These are phyloP conservation scores for Thyatira batis DNA, from an alignment of 2,888 invertebrate genomes.

Conservation along the genomic window DNA sequence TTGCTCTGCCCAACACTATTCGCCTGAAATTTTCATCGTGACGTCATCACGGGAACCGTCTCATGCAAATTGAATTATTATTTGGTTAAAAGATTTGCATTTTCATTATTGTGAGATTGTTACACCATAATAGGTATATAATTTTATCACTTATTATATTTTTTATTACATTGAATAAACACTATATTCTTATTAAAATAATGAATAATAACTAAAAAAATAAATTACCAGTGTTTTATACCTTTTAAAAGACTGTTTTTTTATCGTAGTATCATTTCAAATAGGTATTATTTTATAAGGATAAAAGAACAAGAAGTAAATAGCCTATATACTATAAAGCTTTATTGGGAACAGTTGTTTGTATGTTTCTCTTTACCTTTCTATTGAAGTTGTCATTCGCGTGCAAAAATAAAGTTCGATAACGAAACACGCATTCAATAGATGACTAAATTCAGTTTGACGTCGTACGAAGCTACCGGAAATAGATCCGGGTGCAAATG, in stretches of 20 bases:
- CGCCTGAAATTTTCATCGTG: slow-evolving; percentile 1
- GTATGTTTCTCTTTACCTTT: no score
- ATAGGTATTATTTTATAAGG: no score
- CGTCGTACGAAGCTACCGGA: slow-evolving; percentile 49
- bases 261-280: no score
- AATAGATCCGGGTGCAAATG: slow-evolving; percentile 55
- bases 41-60: slow-evolving; percentile 11
- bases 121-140: slow-evolving; percentile 11
- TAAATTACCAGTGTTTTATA: no score
- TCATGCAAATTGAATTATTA: slow-evolving; percentile 46
- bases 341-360: background rate
- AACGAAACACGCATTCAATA: slow-evolving; percentile 9
- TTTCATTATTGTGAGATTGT: slow-evolving; percentile 48
- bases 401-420: background rate
- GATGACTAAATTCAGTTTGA: slow-evolving; percentile 44
- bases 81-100: slow-evolving; percentile 54
- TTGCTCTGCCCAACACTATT: background rate
- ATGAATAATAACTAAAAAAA: no score
- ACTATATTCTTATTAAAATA: no score
- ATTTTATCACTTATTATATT: background rate
- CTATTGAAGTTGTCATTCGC: background rate
- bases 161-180: background rate
- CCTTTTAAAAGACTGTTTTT: no score
- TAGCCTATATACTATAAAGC: background rate
- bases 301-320: no score